phyloP scores from a whole-genome alignment of 1,140 invertebrate genomes.

The Mesaphorura yosii region DNA sequence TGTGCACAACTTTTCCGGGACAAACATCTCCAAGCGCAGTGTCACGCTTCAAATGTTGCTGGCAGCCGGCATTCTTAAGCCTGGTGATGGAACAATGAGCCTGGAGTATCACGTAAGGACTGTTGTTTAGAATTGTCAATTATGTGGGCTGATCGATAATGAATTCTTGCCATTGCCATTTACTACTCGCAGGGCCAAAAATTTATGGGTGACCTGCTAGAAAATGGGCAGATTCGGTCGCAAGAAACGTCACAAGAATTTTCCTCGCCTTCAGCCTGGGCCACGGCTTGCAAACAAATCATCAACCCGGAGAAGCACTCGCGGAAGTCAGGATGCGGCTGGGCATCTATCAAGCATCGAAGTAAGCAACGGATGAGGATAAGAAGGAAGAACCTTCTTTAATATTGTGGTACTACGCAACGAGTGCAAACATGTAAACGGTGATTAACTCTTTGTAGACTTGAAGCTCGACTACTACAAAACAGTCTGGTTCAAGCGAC shows the following conservation, averaged over 20 bases:
- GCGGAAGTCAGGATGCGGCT: constrained; percentile 72
- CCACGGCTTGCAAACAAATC: constrained; percentile 77
- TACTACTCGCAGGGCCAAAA: constrained; percentile 58
- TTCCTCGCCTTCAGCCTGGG: constrained; percentile 82
- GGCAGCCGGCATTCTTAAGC: constrained; percentile 64
- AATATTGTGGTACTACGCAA: too few species aligned
- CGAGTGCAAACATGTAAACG: too few species aligned
- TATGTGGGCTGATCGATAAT: not conserved
- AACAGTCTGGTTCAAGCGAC: constrained; percentile 57
- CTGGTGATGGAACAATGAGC: constrained; percentile 66
- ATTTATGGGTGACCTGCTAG: constrained; percentile 71
- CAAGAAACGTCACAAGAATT: constrained; percentile 77
- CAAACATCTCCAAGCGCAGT: constrained; percentile 48
- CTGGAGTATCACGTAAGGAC: constrained; percentile 69
- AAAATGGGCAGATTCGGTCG: constrained; percentile 77
- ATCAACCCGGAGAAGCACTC: constrained; percentile 68
- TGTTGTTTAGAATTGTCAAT: not conserved
- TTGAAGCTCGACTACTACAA: constrained; percentile 79
- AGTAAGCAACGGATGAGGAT: constrained; percentile 39
- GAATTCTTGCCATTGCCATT: constrained; percentile 1
- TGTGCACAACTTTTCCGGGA: constrained; percentile 14
- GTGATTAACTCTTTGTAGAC: too few species aligned
- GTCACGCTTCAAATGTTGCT: constrained; percentile 74
- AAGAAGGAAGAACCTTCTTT: too few species aligned
- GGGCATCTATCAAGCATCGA: constrained; percentile 49